Evolutionary conservation across 2,797 vertebrate genomes (phyloP).

Genomic region (Ibycter americanus): DNA sequence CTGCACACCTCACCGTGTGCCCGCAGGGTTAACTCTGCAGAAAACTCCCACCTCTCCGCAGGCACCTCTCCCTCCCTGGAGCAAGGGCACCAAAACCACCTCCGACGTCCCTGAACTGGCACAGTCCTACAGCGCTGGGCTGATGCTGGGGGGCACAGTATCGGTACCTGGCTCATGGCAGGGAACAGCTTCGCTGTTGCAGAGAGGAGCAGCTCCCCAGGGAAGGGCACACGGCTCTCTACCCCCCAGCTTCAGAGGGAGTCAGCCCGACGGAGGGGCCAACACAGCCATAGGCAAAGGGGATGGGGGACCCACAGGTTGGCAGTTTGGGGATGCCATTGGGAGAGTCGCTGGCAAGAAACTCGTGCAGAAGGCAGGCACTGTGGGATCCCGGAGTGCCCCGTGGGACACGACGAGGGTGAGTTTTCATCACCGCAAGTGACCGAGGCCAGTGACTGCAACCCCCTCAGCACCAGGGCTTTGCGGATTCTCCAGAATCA

Average conservation of each 20-base stretch:
- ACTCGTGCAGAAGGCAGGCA: not conserved
- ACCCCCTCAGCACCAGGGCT: rapidly evolving
- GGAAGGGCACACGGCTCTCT: rapidly evolving
- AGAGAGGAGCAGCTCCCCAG: not conserved
- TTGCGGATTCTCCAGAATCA: rapidly evolving
- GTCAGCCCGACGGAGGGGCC: rapidly evolving
- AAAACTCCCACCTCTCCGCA: not conserved
- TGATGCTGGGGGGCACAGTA: not conserved
- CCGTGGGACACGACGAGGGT: rapidly evolving
- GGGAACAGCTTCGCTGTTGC: not conserved
- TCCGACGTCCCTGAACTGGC: not conserved
- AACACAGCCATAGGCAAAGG: not conserved
- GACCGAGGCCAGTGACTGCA: not conserved
- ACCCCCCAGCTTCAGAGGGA: not conserved
- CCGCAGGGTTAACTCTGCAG: rapidly evolving
- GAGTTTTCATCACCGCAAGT: not conserved
- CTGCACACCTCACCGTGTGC: not conserved
- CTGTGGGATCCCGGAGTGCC: not conserved
- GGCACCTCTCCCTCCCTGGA: not conserved
- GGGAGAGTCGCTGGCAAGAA: not conserved
- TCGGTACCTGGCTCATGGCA: not conserved
- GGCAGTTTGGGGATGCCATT: not conserved
- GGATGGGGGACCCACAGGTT: not conserved
- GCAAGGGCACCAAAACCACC: not conserved
- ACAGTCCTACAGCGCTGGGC: not conserved